These are phyloP conservation scores for Pantala flavescens DNA, from an alignment of 1,140 invertebrate genomes.

Conservation along the genomic window DNA sequence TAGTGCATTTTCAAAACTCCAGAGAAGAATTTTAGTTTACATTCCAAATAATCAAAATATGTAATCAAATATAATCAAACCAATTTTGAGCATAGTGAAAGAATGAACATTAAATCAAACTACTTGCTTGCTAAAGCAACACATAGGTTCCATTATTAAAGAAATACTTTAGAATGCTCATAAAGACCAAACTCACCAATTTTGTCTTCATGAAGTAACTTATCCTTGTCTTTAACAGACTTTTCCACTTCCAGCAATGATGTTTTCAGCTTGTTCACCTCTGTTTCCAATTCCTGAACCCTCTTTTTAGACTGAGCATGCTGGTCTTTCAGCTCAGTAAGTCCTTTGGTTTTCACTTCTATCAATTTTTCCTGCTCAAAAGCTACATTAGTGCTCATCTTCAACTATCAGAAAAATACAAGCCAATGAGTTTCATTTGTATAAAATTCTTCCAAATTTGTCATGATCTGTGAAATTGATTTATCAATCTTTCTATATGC, in stretches of 20 bases:
- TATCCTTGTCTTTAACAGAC: background rate
- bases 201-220: background rate
- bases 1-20: too few species aligned
- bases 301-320: background rate
- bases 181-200: too few species aligned
- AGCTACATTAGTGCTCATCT: slow-evolving; percentile 47
- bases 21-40: too few species aligned
- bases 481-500: slow-evolving; percentile 36
- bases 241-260: background rate
- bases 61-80: too few species aligned
- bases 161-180: too few species aligned
- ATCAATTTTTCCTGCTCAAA: slow-evolving; percentile 51
- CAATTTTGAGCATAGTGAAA: too few species aligned
- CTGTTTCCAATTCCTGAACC: background rate
- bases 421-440: background rate
- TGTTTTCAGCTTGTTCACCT: background rate
- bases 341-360: slow-evolving; percentile 39
- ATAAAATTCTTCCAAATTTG: slow-evolving; percentile 8
- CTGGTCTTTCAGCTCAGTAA: slow-evolving; percentile 19
- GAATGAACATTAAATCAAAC: too few species aligned
- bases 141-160: too few species aligned
- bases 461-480: slow-evolving; percentile 27
- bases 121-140: too few species aligned
- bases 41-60: too few species aligned
- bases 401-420: slow-evolving; percentile 32